Base-by-base conservation (phyloP, 2,888 invertebrate species). In the Graphium colonna region DNA sequence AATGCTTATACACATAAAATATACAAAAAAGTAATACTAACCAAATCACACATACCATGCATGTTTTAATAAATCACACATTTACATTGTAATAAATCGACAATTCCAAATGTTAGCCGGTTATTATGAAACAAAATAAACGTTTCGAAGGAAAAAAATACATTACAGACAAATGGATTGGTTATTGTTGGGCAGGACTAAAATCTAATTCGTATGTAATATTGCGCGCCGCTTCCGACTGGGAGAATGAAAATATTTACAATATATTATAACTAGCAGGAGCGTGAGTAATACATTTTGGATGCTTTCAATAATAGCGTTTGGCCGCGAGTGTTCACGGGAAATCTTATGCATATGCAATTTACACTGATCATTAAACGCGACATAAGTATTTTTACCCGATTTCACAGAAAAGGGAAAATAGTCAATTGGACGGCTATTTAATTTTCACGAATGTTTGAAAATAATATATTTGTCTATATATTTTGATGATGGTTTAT, bases 251-350 rank as follows among this genome's bases (percentile, higher is more conserved):
- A 53, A 17, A 48, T 53, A 53, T 48, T 53, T 48, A 53, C 52
- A 48, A 43, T 48, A 16, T 51, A 51, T 9, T 31, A 31, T 31
- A 31, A 31, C 9, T 26, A 17, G 28, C 36, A 12, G 28, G 38
- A 18, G 43, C 15, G 15, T 44, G 39, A 28, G 38, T 43, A 53
- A 46, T 38, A 53, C 42, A 47, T 9, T 48, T 43, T 38, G 43
- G 43, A 53, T 48, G 48, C 38, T 43, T 53, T 53, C 48, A 53
- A 53, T 42, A 38, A 39, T 48, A 47, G 46, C 43, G 26, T 12
- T 28, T 5, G 21, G 38, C 5, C 15, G n/a, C 15, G 39, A 10
- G n/a, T n/a, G n/a, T n/a, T n/a, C n/a, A n/a, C n/a, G n/a, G n/a
- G n/a, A n/a, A n/a, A n/a, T 13, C 8, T 9, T 9, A 2, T 31